Evolutionary conservation across 2,113 vertebrate species (phyloP), one percentile per base, ranked within the genome.

Genomic region (Semicossyphus pulcher): DNA sequence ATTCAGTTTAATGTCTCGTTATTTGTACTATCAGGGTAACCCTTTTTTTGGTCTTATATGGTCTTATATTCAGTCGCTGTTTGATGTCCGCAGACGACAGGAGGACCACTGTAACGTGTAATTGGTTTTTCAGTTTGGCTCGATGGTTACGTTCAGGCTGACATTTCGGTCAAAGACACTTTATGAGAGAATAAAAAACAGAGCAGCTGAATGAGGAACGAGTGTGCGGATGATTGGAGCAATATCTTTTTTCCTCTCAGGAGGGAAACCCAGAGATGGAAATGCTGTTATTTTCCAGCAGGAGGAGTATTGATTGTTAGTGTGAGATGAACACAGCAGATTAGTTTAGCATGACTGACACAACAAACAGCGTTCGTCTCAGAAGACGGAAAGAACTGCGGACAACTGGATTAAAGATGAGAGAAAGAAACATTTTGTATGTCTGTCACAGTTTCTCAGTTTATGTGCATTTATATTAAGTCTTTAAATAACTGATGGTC

Each of bases 261-360:
- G 21, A 16, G 6, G 1, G 36, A 7, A 65, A 29, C n/a, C n/a
- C 15, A 41, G 3, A 16, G 15, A 7, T 10, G 34, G 2, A 6
- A 3, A 18, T 16, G 15, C 15, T 41, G 12, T 20, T 44, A 44
- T 60, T 68, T 67, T 62, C 48, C 66, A 62, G 0, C 45, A 12
- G 28, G 45, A 49, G 60, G 63, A 64, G 53, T 76, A 64, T 20
- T 42, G 31, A 41, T 37, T 31, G 67, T 63, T 63, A 32, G 42
- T 48, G 34, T 44, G 16, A 34, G 36, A 32, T n/a, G 28, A 72
- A 58, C n/a, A 21, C n/a, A 7, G 7, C 4, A n/a, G 39, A 20
- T 10, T 34, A 10, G 45, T 34, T 62, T n/a, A n/a, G 28, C 29
- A 34, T 23, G 29, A 34, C 16, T 14, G 6, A 21, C 31, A 52